phyloP scores from a whole-genome alignment of 2,113 vertebrate species.

The Pachyramphus minor region DNA sequence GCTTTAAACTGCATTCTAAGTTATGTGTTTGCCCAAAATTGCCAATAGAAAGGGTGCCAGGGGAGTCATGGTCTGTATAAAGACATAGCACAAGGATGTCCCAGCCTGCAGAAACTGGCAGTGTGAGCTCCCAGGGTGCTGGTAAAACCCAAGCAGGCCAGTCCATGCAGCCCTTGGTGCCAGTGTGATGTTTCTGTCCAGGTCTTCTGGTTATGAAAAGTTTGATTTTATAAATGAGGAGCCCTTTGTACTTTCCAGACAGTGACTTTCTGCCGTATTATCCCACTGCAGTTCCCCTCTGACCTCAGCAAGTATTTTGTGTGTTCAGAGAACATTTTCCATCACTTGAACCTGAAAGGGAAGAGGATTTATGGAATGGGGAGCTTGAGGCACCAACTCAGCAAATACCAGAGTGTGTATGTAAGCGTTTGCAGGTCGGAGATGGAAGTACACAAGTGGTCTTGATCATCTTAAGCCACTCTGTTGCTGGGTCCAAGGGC shows the following conservation, averaged over 20 bases:
- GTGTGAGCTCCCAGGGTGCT: neutral
- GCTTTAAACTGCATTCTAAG: neutral
- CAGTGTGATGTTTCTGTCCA: neutral
- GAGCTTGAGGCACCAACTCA: neutral
- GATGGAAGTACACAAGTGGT: neutral
- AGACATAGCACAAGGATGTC: neutral
- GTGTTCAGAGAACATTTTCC: neutral
- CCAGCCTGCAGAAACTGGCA: neutral
- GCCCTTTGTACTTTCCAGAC: neutral
- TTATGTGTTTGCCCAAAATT: neutral
- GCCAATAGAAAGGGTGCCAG: neutral
- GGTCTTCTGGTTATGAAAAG: neutral
- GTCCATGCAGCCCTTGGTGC: fast-evolving
- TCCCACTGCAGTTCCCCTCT: neutral
- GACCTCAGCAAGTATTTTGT: neutral
- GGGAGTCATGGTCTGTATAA: neutral
- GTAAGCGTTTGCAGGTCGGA: neutral
- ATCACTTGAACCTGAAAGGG: neutral
- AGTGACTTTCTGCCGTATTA: neutral
- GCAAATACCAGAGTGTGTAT: neutral
- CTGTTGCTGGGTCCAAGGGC: neutral
- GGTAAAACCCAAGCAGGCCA: neutral
- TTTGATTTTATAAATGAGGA: neutral
- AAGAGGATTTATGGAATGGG: slow-evolving; percentile 22
- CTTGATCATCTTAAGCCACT: neutral